Evolutionary conservation across 2,888 invertebrate genomes (phyloP), one percentile per base, ranked within the genome.

Genomic region (Meliscaeva auricollis): DNA sequence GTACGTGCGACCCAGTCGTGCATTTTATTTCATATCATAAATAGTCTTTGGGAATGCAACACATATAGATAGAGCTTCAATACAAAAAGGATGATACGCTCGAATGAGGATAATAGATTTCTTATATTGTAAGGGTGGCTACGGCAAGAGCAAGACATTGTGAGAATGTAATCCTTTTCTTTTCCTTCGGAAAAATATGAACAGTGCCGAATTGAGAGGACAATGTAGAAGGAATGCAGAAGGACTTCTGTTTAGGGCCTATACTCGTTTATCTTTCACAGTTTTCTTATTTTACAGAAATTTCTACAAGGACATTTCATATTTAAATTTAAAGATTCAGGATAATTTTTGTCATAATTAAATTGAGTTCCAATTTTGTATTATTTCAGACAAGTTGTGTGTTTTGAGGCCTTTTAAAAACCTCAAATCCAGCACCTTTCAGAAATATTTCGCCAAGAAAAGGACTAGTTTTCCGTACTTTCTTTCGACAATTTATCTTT

Each of bases 401-500:
- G 2, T 3, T 4, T 26, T 26, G 3, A 56, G 58, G 32, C 58
- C 35, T 35, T n/a, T n/a, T 58, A 9, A 7, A 11, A 20, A 35
- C 13, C 13, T 20, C 0, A 0, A 58, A 20, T 35, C 35, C 35
- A 3, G 6, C 58, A 6, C 13, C 20, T 3, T 17, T 35, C 46
- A 15, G 54, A 72, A 13, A 50, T 20, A 50, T 50, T 50, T 46
- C 32, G n/a, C 41, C 32, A 52, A 38, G 17, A n/a, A 20, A 1
- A 8, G 4, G 52, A 41, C 30, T 74, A 76, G 38, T 69, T 58
- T 60, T 52, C n/a, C n/a, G 20, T 35, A 9, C 9, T 11, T 54
- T 17, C 46, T 66, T 58, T 6, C 58, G 44, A 26, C 38, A 66
- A 56, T 66, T 66, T 72, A 72, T 72, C 70, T 44, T 73, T 56